Base-by-base conservation (phyloP, 2,113 vertebrate species). In the Epinephelus cyanopodus region DNA sequence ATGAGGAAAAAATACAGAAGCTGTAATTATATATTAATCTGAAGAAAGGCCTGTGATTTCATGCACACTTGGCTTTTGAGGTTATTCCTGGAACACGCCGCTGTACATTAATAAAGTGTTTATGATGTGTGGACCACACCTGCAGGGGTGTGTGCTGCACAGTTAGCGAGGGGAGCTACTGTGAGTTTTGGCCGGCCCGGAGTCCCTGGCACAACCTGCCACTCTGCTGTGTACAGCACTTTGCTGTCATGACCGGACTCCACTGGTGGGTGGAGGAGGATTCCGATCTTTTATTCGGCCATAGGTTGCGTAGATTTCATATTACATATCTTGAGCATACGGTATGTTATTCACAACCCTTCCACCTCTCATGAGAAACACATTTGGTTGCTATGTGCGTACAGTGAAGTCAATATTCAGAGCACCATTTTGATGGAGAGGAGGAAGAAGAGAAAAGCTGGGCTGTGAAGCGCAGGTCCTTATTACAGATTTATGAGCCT, bases 71-170 rank as follows among this genome's bases (percentile, higher is more conserved):
- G 83, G 74, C 61, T 82, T 87, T 76, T 81, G 80, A 83, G 87
- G 87, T 87, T 89, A 81, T 90, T 88, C 77, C 80, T 90, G 89
- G 89, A 90, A 73, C 73, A 13, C 1, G 15, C 62, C 37, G 74
- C 60, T 61, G 42, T 76, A 76, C 80, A 69, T 88, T 90, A 86
- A 81, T 87, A 83, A 85, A 78, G 90, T 90, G 88, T 90, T 93
- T 90, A 91, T 83, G 88, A 81, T 78, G 85, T 90, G 87, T 80
- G 85, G 92, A 91, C 90, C 90, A 89, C 91, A 88, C 88, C 87
- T 89, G 91, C 86, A 86, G 75, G 80, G 56, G 73, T 74, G 84
- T 87, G 74, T 68, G 66, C 47, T 14, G 75, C 75, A 60, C 66
- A 63, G 78, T n/a, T 15, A 61, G 76, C 39, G 27, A 74, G 69